Conservation (phyloP, 2,888 invertebrate species). For the Idaea biselata region DNA sequence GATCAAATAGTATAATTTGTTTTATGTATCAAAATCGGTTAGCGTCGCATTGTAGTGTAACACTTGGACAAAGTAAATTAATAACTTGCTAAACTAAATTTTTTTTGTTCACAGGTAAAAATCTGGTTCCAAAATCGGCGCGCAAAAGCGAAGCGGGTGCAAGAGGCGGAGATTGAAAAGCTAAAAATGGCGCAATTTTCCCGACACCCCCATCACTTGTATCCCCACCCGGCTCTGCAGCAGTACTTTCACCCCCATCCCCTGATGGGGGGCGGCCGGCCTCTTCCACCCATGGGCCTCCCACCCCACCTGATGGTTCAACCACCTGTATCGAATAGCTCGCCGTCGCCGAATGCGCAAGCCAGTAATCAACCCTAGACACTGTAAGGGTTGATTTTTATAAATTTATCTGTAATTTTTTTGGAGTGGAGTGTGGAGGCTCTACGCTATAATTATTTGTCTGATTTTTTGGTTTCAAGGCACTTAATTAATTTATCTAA, state of each 20-base stretch:
- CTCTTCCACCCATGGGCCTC: slow-evolving; percentile 71
- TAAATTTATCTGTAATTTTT: background rate
- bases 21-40: too few relatives aligned
- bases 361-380: slow-evolving; percentile 48
- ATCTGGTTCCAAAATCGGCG: slow-evolving; percentile 97
- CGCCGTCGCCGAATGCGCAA: slow-evolving; percentile 70
- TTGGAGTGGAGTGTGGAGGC: background rate
- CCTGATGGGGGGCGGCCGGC: slow-evolving; percentile 78
- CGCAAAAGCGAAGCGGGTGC: slow-evolving; percentile 97
- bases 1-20: too few relatives aligned
- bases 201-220: slow-evolving; percentile 81
- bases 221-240: slow-evolving; percentile 82
- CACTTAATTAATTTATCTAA: too few relatives aligned
- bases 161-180: slow-evolving; percentile 98
- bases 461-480: too few relatives aligned
- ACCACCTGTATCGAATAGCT: slow-evolving; percentile 62
- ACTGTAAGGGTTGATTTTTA: slow-evolving; percentile 22
- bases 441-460: background rate
- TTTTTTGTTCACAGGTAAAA: slow-evolving; percentile 82
- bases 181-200: slow-evolving; percentile 89
- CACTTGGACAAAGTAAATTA: background rate
- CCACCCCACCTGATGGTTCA: slow-evolving; percentile 72
- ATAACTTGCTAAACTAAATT: background rate
- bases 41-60: too few relatives aligned
- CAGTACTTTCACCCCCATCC: slow-evolving; percentile 83